Evolutionary conservation across 1,140 invertebrate species (phyloP).

Genomic region (Ladona fulva): DNA sequence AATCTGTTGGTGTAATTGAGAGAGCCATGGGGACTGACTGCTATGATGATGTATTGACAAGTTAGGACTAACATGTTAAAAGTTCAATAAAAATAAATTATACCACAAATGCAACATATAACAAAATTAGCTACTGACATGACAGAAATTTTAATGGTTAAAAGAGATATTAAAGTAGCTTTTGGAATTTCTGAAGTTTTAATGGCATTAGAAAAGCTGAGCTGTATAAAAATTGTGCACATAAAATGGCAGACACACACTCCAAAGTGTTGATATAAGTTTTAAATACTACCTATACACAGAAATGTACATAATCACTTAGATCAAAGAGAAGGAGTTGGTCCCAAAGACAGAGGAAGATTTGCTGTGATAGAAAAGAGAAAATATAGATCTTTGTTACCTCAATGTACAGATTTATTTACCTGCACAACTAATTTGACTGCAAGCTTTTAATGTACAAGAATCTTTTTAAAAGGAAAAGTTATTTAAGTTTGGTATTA

Average conservation of each 20-base stretch:
- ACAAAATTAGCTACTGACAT: neutral
- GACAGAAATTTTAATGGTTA: neutral
- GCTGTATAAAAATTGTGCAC: neutral
- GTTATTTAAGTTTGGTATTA: neutral
- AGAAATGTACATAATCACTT: neutral
- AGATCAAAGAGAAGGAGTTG: neutral
- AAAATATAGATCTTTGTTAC: neutral
- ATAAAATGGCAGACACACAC: neutral
- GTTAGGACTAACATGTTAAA: neutral
- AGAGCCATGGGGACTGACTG: neutral
- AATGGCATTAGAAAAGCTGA: neutral
- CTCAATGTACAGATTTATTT: neutral
- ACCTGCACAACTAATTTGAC: neutral
- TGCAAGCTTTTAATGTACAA: neutral
- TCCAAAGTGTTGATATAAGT: neutral
- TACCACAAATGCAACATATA: neutral
- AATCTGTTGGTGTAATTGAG: neutral
- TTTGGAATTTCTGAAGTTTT: neutral
- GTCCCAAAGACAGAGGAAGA: slow-evolving; percentile 5
- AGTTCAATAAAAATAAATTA: neutral
- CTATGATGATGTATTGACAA: neutral
- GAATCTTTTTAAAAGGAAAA: neutral
- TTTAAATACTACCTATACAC: neutral
- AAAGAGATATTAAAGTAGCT: neutral
- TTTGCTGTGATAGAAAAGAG: neutral